These are phyloP conservation scores for Eutolmus rufibarbis DNA, from an alignment of 2,888 invertebrate genomes.

Conservation along the genomic window DNA sequence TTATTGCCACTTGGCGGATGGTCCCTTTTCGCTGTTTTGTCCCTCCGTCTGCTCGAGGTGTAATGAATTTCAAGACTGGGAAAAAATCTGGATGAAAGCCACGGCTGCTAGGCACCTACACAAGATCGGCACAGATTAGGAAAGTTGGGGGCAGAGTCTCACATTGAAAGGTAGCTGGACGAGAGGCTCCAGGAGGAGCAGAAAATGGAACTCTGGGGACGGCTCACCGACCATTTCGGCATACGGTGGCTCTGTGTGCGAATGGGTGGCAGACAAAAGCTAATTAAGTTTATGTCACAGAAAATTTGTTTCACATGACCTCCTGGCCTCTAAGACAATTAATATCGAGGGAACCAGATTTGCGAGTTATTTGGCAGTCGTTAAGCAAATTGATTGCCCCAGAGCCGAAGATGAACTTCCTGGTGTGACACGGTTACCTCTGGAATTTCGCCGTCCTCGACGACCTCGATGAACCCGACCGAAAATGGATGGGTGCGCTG, in stretches of 20 bases:
- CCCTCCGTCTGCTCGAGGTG: slow-evolving; percentile 13
- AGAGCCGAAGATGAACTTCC: slow-evolving; percentile 20
- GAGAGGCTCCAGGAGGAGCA: neutral
- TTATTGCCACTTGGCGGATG: slow-evolving; percentile 37
- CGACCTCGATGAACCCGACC: neutral
- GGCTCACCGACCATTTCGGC: neutral
- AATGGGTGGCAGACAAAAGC: slow-evolving; percentile 55
- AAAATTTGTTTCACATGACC: slow-evolving; percentile 62
- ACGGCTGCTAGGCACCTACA: neutral
- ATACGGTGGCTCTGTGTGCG: neutral
- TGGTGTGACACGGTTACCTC: slow-evolving; percentile 28
- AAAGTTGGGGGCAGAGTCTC: neutral
- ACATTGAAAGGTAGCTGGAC: neutral
- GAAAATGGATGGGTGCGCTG: neutral
- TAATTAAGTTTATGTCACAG: slow-evolving; percentile 64
- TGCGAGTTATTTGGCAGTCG: slow-evolving; percentile 41
- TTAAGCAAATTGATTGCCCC: slow-evolving; percentile 40
- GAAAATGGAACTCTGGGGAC: neutral
- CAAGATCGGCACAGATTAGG: neutral
- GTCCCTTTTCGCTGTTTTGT: slow-evolving; percentile 38
- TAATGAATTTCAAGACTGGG: slow-evolving; percentile 38
- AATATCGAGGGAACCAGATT: slow-evolving; percentile 54
- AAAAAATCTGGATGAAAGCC: slow-evolving; percentile 30
- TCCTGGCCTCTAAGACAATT: slow-evolving; percentile 59
- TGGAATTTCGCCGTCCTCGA: slow-evolving; percentile 5